Conservation (phyloP, 37 sponge, comb jelly and placozoan species). For the Ianthella basta region DNA sequence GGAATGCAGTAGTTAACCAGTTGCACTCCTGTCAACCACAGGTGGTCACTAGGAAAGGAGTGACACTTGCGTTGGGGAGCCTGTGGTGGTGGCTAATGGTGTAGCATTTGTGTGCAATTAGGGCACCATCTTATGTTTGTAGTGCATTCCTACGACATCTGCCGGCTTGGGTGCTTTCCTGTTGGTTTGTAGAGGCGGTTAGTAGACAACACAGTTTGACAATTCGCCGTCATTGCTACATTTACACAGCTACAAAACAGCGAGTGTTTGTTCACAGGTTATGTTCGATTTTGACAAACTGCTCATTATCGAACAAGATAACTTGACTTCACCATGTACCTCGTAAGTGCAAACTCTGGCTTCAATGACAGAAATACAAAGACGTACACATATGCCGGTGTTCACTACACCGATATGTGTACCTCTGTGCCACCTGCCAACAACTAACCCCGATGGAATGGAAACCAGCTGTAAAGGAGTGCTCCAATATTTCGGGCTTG, state of each 20-base stretch:
- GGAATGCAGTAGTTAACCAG: neutral
- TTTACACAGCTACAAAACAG: conserved; percentile 29
- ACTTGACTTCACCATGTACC: conserved; percentile 10
- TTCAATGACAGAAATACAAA: neutral
- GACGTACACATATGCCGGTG: neutral
- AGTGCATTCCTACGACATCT: neutral
- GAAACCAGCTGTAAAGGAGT: neutral
- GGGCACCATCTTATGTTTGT: neutral
- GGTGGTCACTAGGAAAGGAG: neutral
- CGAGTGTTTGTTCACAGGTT: conserved; percentile 5
- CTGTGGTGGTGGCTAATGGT: neutral
- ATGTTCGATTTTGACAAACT: conserved; percentile 2
- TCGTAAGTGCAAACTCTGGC: conserved; percentile 1
- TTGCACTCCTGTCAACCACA: conserved; percentile 1
- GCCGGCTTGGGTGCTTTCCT: neutral
- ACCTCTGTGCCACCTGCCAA: neutral
- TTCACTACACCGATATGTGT: neutral
- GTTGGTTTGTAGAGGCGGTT: neutral
- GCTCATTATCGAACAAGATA: conserved; percentile 15
- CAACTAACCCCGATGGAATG: neutral
- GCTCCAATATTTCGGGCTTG: neutral
- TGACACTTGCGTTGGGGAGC: no score
- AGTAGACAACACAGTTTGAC: conserved; percentile 11
- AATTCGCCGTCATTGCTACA: neutral
- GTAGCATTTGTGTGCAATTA: neutral